A percentile compares a stretch with the other conserved stretches of the same genome.
Conservation (phyloP, 1,140 invertebrate species). For the Hyles euphorbiae region DNA sequence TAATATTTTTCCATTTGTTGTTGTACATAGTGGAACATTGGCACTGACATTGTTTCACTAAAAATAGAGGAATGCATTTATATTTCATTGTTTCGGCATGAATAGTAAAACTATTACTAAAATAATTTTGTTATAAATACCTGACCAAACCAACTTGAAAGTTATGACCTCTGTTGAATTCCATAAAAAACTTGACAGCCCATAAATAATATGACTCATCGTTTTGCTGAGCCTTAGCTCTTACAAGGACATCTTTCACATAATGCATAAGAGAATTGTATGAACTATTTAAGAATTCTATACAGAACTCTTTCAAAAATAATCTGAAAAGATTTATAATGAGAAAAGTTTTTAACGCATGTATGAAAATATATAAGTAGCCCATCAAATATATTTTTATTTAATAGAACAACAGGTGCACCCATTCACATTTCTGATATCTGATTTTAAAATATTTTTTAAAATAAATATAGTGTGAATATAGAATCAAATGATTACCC, state of each 20-base stretch:
- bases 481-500: no score
- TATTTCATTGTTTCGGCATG: conserved; percentile 3
- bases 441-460: no score
- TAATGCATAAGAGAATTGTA: conserved; percentile 92
- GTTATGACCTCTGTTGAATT: conserved; percentile 92
- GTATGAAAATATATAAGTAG: no score
- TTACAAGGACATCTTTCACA: conserved; percentile 82
- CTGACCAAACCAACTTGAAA: conserved; percentile 93
- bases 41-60: conserved; percentile 92
- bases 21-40: conserved; percentile 95
- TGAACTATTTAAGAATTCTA: conserved; percentile 92
- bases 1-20: conserved; percentile 92
- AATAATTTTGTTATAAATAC: conserved; percentile 66
- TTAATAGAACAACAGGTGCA: no score
- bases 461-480: no score
- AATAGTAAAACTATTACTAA: not conserved
- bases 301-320: conserved; percentile 95
- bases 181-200: conserved; percentile 97
- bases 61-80: conserved; percentile 24
- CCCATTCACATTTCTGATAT: no score
- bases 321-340: conserved; percentile 67
- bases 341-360: not conserved
- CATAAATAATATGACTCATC: conserved; percentile 97
- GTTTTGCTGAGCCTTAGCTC: conserved; percentile 79
- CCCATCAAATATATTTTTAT: no score